Conservation (phyloP, 2,113 vertebrate genomes). For the Syrmaticus mikado region DNA sequence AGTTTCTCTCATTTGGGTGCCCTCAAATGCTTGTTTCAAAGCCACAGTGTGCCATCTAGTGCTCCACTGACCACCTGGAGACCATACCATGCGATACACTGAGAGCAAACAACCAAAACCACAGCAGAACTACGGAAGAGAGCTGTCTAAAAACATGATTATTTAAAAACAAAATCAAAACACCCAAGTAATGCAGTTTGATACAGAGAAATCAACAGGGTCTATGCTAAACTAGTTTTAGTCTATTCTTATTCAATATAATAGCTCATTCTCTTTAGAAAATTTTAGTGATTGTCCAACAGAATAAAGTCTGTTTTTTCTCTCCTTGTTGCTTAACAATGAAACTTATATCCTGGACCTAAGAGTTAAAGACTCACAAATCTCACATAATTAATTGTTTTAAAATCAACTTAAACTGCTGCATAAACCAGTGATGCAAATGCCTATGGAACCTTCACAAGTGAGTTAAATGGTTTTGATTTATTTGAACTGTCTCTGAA, state of each 20-base stretch:
- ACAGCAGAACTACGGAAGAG: rapidly evolving
- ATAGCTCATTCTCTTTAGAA: background rate
- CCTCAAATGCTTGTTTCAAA: background rate
- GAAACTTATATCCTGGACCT: background rate
- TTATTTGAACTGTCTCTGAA: background rate
- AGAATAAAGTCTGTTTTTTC: background rate
- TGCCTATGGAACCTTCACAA: background rate
- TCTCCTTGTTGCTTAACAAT: background rate
- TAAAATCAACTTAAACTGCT: background rate
- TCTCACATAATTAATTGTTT: background rate
- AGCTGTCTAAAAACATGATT: background rate
- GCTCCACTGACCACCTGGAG: background rate
- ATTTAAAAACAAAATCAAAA: no score
- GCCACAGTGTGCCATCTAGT: constrained; percentile 76
- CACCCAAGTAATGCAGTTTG: background rate
- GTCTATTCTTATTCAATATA: background rate
- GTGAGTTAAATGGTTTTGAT: background rate
- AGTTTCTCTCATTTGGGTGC: background rate
- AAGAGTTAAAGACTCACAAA: background rate
- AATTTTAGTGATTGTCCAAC: background rate
- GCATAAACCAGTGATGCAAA: background rate
- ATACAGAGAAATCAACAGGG: background rate
- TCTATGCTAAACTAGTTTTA: background rate
- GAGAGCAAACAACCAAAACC: background rate
- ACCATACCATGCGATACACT: rapidly evolving